Base-by-base conservation (phyloP, 2,888 invertebrate genomes). In the Leptura quadrifasciata region DNA sequence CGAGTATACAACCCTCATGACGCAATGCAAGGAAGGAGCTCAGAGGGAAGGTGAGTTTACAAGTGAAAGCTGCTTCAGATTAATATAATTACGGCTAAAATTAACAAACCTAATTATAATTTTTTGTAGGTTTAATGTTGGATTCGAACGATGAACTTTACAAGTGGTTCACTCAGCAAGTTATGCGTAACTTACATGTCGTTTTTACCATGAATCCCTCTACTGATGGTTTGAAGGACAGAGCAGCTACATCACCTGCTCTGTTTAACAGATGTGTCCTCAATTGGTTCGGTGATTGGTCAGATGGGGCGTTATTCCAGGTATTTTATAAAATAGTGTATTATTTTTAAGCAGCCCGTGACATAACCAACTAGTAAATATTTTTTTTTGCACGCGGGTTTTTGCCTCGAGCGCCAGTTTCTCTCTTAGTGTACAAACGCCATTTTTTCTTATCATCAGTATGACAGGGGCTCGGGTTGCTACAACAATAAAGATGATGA, bases 131-230 rank as follows among this genome's bases (percentile, higher is more conserved):
- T 4, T 91, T 98, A 58, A 99, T 99, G 98, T 91, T 99, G 63
- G 99, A 99, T 90, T 97, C 98, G 0, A 96, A 96, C 84, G 99
- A 99, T 89, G 99, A 99, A 89, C 90, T 99, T 10, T 99, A 99
- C 90, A 99, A 99, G 91, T 99, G 99, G 99, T 99, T 99, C 89
- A 99, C 99, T 0, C 97, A 97, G 27, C 96, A 98, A 93, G 98
- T 99, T 52, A 99, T 99, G 97, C 95, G 96, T 79, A 99, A 99
- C 89, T 92, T 99, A 65, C 99, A 99, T 90, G 99, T 99, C 10
- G 99, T 99, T 60, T 99, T 99, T 90, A 99, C 99, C 0, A 99
- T 99, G 99, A 99, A 99, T 91, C 99, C 99, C 9, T 98, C 98
- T 0, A 97, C 98, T 0, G 98, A 99, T 87, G 99, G 99, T 0